Evolutionary conservation across 2,797 vertebrate genomes (phyloP).

Genomic region (Phaenicophaeus curvirostris): DNA sequence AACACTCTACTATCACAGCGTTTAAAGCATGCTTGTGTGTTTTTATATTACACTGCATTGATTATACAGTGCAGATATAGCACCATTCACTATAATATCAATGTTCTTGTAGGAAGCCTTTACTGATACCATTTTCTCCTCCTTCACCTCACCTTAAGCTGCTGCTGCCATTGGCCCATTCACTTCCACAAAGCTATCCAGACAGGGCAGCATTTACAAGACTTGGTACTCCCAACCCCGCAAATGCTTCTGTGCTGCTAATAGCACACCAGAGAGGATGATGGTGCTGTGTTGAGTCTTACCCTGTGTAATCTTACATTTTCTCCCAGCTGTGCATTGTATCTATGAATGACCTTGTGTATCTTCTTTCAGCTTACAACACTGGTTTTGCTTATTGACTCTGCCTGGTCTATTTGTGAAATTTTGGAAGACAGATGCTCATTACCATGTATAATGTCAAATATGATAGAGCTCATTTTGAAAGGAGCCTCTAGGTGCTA

Average conservation of each 20-base stretch:
- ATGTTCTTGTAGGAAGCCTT: not conserved
- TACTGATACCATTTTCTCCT: not conserved
- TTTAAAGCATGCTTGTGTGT: not conserved
- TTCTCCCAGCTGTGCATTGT: not conserved
- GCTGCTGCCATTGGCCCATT: not conserved
- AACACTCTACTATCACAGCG: not conserved
- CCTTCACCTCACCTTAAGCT: not conserved
- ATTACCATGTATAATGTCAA: not conserved
- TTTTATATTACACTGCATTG: not conserved
- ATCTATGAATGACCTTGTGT: not conserved
- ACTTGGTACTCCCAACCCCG: rapidly evolving
- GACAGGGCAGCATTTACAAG: not conserved
- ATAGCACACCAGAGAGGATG: rapidly evolving
- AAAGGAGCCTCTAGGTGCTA: slow-evolving; percentile 24
- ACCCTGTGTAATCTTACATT: not conserved
- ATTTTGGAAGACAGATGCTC: not conserved
- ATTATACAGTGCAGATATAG: not conserved
- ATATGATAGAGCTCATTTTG: not conserved
- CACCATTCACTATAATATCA: not conserved
- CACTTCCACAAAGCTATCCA: not conserved
- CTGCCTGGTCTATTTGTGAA: not conserved
- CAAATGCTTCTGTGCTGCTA: not conserved
- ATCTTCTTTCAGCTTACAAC: not conserved
- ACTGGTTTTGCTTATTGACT: not conserved
- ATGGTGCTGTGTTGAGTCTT: not conserved